Evolutionary conservation across 1,140 invertebrate genomes (phyloP).

Genomic region (Homarus americanus): DNA sequence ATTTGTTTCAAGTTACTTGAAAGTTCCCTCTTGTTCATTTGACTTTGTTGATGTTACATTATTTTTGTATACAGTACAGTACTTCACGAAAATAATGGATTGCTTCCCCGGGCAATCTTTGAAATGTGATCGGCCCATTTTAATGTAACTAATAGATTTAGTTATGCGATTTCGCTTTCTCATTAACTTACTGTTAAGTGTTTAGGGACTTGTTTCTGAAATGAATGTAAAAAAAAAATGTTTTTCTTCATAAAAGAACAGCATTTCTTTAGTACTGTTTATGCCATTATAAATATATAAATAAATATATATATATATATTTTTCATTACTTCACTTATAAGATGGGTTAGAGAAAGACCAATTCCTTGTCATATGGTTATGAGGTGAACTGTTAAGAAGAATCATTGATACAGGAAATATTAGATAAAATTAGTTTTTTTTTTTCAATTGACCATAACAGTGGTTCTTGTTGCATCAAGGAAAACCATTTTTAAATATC

Average conservation of each 20-base stretch:
- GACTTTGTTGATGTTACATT: not conserved
- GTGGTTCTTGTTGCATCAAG: not conserved
- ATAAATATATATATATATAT: constrained; percentile 8
- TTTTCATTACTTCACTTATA: constrained; percentile 13
- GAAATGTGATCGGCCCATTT: no score
- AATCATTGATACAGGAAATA: not conserved
- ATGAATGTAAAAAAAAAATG: not conserved
- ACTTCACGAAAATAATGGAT: not conserved
- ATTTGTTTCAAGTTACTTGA: not conserved
- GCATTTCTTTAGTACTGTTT: constrained; percentile 21
- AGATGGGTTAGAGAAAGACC: not conserved
- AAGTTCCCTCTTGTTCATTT: not conserved
- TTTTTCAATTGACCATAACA: no score
- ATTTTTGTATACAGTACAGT: not conserved
- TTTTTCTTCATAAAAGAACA: not conserved
- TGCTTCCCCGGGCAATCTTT: no score
- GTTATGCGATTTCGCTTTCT: no score
- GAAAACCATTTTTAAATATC: not conserved
- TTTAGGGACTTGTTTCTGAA: not conserved
- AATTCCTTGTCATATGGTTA: not conserved
- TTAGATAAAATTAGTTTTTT: no score
- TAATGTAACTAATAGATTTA: not conserved
- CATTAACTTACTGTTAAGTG: no score
- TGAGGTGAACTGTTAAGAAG: not conserved
- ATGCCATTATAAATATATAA: constrained; percentile 23